Conservation (phyloP, 2,113 vertebrate species). For the Mesocricetus auratus region DNA sequence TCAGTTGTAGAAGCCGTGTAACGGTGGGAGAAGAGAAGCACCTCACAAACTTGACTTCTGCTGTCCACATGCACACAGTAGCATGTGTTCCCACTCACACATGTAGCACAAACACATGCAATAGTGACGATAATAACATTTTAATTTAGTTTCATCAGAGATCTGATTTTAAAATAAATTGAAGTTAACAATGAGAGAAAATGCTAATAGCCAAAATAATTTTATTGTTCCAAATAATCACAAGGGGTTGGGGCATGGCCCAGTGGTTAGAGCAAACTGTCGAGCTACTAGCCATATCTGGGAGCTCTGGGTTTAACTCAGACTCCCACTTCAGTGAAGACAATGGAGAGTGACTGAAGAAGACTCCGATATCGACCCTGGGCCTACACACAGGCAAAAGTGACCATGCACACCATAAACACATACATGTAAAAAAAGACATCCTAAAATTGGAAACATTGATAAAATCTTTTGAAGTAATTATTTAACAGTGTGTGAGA, state of each 20-base stretch:
- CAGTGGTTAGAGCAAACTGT: no score
- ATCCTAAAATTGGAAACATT: slow-evolving; percentile 19
- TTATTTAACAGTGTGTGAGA: background rate
- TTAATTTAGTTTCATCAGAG: background rate
- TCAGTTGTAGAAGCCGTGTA: background rate
- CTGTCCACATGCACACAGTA: background rate
- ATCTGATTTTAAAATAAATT: background rate
- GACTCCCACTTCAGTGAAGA: background rate
- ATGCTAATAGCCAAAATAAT: slow-evolving; percentile 37
- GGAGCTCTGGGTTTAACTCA: background rate
- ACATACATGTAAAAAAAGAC: background rate
- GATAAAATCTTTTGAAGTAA: slow-evolving; percentile 27
- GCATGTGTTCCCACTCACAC: no score
- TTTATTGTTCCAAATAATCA: background rate
- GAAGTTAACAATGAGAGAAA: slow-evolving; percentile 57
- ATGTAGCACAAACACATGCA: background rate
- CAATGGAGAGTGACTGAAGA: no score
- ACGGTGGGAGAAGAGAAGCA: background rate
- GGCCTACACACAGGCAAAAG: background rate
- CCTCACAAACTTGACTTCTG: background rate
- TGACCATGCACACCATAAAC: background rate
- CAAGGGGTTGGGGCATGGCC: background rate
- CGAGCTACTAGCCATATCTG: background rate
- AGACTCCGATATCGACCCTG: background rate
- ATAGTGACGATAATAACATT: background rate